phyloP scores from a whole-genome alignment of 2,797 vertebrate species.

The Oreochromis grahami region DNA sequence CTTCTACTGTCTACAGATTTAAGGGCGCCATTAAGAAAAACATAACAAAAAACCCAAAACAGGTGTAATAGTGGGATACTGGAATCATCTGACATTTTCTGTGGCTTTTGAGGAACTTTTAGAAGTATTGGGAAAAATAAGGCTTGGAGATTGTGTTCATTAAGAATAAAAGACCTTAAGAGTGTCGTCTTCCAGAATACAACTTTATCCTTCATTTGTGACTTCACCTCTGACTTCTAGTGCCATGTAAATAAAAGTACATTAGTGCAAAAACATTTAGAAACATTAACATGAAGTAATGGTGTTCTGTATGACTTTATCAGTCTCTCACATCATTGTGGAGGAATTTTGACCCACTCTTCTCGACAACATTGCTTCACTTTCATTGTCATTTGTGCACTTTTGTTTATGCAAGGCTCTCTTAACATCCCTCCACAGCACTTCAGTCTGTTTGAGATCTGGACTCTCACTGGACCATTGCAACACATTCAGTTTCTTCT shows the following conservation, averaged over 20 bases:
- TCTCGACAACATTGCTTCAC: background rate
- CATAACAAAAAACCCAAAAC: fast-evolving
- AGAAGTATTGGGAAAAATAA: background rate
- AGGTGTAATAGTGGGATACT: background rate
- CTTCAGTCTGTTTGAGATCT: too few relatives aligned
- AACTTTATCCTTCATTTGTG: background rate
- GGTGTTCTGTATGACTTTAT: background rate
- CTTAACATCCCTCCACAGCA: too few relatives aligned
- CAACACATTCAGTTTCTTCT: too few relatives aligned
- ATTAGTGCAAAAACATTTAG: background rate
- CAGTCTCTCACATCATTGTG: background rate
- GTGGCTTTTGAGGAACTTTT: background rate
- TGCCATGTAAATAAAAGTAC: background rate
- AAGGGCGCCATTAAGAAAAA: background rate
- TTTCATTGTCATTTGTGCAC: too few relatives aligned
- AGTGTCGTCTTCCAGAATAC: background rate
- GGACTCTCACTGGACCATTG: too few relatives aligned
- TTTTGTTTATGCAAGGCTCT: too few relatives aligned
- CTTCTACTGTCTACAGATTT: background rate
- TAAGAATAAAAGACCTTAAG: background rate
- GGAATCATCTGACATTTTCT: background rate
- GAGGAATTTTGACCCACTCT: background rate
- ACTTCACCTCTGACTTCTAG: background rate
- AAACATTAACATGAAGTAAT: background rate
- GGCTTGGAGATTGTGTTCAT: background rate